These are phyloP conservation scores for Ceratosolen fusciceps DNA, from an alignment of 1,140 invertebrate genomes.

Conservation along the genomic window DNA sequence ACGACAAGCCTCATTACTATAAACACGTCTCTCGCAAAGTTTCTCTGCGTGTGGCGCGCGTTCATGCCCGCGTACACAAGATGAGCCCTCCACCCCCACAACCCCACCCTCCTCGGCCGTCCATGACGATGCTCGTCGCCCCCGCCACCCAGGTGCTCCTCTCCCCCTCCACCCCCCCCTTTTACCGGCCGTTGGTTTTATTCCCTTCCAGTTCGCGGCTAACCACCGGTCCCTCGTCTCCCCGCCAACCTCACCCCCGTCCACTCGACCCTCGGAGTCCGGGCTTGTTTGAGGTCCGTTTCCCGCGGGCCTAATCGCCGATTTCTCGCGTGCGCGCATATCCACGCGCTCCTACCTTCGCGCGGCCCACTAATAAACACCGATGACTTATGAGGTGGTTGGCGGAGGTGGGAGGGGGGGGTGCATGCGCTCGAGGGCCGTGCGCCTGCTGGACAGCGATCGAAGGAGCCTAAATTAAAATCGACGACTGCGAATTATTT, in stretches of 20 bases:
- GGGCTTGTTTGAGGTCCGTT: constrained; percentile 31
- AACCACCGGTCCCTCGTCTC: background rate
- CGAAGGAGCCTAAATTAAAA: constrained; percentile 46
- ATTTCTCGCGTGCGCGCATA: constrained; percentile 4
- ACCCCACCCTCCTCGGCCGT: constrained; percentile 46
- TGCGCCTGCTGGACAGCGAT: background rate
- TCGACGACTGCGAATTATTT: constrained; percentile 41
- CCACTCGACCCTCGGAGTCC: background rate
- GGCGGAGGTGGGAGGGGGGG: background rate
- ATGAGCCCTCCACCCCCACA: constrained; percentile 36
- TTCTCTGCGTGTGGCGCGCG: constrained; percentile 65
- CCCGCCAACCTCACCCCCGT: too few species aligned
- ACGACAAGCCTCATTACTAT: constrained; percentile 72
- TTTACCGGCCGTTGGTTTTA: constrained; percentile 54
- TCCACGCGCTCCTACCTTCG: background rate
- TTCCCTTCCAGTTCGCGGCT: constrained; percentile 44
- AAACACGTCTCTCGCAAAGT: constrained; percentile 63
- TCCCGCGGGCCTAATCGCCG: constrained; percentile 39
- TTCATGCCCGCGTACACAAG: background rate
- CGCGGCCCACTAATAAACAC: constrained; percentile 41
- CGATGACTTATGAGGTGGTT: constrained; percentile 35
- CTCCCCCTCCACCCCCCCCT: background rate
- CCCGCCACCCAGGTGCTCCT: constrained; percentile 2
- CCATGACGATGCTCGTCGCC: constrained; percentile 15
- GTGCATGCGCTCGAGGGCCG: background rate